Base-by-base conservation (phyloP, 2,797 vertebrate genomes). In the Phalloptychus januarius region DNA sequence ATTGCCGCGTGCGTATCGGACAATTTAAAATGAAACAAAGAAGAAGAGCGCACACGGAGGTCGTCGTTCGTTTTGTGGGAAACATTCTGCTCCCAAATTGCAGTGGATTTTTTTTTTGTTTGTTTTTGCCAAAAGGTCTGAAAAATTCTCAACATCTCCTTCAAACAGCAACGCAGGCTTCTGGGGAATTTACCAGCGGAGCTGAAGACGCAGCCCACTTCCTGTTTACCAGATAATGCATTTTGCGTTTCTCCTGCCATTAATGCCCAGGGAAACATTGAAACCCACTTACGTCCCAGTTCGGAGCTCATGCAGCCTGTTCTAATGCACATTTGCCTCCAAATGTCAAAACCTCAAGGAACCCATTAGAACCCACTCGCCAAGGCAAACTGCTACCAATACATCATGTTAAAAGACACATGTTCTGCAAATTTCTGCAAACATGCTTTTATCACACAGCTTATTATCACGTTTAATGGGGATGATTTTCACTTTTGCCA, bases 391-490 rank as follows among this genome's bases (percentile, higher is more conserved):
- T 80, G 78, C 89, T 76, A 86, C 88, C 85, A 81, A 86, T 83
- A 48, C 79, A 50, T 92, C 86, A 79, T 79, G 81, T 82, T 83
- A 85, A 90, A 83, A 67, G 79, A 85, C 90, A 85, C 81, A 72
- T 82, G 79, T 79, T 78, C 74, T 78, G 81, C 81, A 79, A 13
- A 82, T 85, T 87, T 79, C 67, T 63, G 67, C n/a, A 1, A 88
- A 82, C 83, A 52, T 56, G 71, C 72, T 86, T 91, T 88, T 33
- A 88, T 84, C 83, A 80, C 85, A 15, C 80, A 54, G 91, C 86
- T 89, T 88, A 86, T 93, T 88, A 88, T 86, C 81, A 72, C 85
- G 15, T 89, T 86, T 91, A 91, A 93, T 88, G 87, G 85, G 86
- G 85, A 76, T 74, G 69, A 81, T 86, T 89, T 87, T 87, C 83